Evolutionary conservation across 2,888 invertebrate genomes (phyloP).

Genomic region (Ormia ochracea): DNA sequence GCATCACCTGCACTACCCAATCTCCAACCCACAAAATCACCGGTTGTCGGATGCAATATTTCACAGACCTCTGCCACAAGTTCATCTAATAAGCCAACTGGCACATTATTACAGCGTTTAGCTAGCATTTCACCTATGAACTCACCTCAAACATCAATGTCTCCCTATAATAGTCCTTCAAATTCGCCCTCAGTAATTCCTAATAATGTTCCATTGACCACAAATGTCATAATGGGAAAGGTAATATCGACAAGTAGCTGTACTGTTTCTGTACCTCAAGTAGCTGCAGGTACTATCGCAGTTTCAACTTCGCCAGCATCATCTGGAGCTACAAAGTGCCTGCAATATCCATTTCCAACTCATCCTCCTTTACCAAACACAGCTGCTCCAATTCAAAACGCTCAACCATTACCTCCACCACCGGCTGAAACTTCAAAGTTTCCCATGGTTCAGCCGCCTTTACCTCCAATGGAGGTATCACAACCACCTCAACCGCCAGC

Average conservation of each 20-base stretch:
- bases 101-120: constrained; percentile 71
- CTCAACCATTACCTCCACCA: constrained; percentile 70
- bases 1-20: constrained; percentile 75
- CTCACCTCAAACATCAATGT: constrained; percentile 76
- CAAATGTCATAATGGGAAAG: constrained; percentile 39
- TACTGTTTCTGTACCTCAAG: constrained; percentile 57
- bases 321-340: constrained; percentile 73
- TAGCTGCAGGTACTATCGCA: constrained; percentile 46
- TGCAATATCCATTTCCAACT: constrained; percentile 88
- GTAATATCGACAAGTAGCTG: constrained; percentile 34
- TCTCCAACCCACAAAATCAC: constrained; percentile 73
- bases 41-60: constrained; percentile 66
- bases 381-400: constrained; percentile 72
- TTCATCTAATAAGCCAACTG: constrained; percentile 59
- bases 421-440: constrained; percentile 63
- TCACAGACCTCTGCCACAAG: constrained; percentile 64
- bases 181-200: constrained; percentile 73
- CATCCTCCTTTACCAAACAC: constrained; percentile 81
- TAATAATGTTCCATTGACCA: constrained; percentile 46
- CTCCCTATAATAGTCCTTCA: constrained; percentile 76
- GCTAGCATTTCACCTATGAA: constrained; percentile 77
- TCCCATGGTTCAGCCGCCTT: constrained; percentile 52
- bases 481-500: constrained; percentile 61
- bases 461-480: constrained; percentile 63
- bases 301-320: constrained; percentile 53